Percentiles rank a stretch among this genome's conserved stretches.
These are phyloP conservation scores for Muschampia staudingeri DNA, from an alignment of 2,888 invertebrate genomes.

Conservation along the genomic window DNA sequence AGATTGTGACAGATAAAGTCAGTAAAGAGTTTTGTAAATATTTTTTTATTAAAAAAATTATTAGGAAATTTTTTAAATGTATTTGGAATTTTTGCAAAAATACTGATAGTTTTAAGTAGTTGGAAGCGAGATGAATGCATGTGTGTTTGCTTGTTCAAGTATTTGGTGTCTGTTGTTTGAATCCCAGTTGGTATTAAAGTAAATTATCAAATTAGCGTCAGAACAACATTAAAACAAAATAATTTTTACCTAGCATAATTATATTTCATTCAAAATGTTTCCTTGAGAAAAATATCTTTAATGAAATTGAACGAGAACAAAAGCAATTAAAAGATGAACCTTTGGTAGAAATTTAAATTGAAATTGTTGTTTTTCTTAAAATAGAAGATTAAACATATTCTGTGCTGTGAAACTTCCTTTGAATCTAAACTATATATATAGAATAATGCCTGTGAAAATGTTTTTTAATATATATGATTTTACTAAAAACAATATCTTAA, in stretches of 20 bases:
- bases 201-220: neutral
- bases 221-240: neutral
- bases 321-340: neutral
- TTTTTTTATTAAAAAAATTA: conserved; percentile 77
- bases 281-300: neutral
- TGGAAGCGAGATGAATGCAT: conserved; percentile 68
- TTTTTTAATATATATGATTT: neutral
- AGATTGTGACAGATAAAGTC: conserved; percentile 16
- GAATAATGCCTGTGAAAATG: neutral
- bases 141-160: conserved; percentile 10
- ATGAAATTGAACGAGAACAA: neutral
- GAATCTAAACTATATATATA: neutral
- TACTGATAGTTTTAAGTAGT: conserved; percentile 65
- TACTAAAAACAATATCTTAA: neutral
- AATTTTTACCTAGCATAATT: neutral
- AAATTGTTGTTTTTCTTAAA: neutral
- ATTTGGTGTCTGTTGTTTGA: neutral
- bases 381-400: neutral
- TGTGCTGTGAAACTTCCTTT: conserved; percentile 10
- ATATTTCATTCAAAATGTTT: neutral
- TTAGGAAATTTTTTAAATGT: conserved; percentile 75
- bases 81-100: conserved; percentile 75
- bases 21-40: conserved; percentile 78
- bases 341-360: neutral
- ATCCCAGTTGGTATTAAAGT: conserved; percentile 24